Percentiles rank a stretch among this genome's conserved stretches.
These are phyloP conservation scores for Latrodectus hesperus DNA, from an alignment of 2,888 invertebrate genomes.

Conservation along the genomic window DNA sequence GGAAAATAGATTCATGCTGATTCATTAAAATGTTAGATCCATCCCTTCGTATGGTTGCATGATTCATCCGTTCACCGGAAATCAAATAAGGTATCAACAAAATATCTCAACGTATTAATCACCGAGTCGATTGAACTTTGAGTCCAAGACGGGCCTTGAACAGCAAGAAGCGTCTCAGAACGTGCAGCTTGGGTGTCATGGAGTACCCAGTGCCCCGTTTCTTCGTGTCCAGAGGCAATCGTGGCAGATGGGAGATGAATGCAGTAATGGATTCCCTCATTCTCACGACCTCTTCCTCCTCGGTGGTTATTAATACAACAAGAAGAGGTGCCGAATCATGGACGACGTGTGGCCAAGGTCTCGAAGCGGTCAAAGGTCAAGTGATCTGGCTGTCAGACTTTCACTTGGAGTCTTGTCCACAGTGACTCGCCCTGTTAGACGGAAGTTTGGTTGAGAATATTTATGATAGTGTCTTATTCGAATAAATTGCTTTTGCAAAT, in stretches of 20 bases:
- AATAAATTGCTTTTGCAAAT: too few species aligned
- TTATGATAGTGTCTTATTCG: too few species aligned
- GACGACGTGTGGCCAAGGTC: conserved; percentile 63
- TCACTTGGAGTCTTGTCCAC: neutral
- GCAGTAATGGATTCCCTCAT: neutral
- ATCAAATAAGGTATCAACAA: neutral
- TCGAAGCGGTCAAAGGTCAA: conserved; percentile 40
- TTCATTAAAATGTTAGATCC: too few species aligned
- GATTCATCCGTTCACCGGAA: neutral
- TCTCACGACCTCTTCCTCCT: conserved; percentile 1
- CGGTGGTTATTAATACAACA: neutral
- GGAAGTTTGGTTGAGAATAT: too few species aligned
- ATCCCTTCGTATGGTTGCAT: too few species aligned
- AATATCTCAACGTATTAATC: neutral
- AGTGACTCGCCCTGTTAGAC: neutral
- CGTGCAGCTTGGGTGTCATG: neutral
- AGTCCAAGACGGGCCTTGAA: neutral
- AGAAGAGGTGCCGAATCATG: neutral
- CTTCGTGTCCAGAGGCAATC: neutral
- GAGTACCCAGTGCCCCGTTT: neutral
- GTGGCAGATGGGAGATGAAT: neutral
- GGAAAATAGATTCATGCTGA: too few species aligned
- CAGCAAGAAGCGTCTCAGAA: neutral
- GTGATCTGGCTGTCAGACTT: conserved; percentile 43
- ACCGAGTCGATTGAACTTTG: neutral